Conservation (phyloP, 2,888 invertebrate species). For the Macrosiphum euphorbiae region DNA sequence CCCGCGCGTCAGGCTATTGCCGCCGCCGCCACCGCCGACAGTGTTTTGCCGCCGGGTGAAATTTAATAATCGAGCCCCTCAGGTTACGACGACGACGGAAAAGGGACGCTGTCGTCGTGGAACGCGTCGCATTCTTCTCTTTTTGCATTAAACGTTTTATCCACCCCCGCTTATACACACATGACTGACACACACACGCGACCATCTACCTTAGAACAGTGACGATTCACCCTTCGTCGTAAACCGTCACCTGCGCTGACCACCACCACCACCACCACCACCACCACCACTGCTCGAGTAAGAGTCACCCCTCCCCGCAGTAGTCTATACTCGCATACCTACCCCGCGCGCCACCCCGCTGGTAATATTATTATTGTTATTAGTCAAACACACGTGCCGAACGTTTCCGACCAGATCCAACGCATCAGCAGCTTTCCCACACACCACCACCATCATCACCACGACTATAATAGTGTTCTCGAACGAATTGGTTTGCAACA, state of each 20-base stretch:
- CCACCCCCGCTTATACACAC: not conserved
- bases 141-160: constrained; percentile 38
- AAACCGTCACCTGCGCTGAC: not conserved
- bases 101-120: not conserved
- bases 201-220: not conserved
- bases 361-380: not conserved
- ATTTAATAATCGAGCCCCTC: constrained; percentile 62
- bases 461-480: not conserved
- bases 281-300: not conserved
- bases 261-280: not conserved
- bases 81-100: constrained; percentile 43
- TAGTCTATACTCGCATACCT: not conserved
- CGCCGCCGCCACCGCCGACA: constrained; percentile 14
- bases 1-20: not conserved
- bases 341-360: not conserved
- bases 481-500: not conserved
- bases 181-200: not conserved
- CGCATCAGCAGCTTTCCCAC: not conserved
- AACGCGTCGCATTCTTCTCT: not conserved
- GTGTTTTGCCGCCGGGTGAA: constrained; percentile 54
- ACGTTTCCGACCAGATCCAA: not conserved
- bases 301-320: not conserved
- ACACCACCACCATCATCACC: not conserved
- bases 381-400: not conserved
- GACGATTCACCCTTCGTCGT: not conserved